phyloP scores from a whole-genome alignment of 2,797 vertebrate species.

The Pelodytes ibericus region DNA sequence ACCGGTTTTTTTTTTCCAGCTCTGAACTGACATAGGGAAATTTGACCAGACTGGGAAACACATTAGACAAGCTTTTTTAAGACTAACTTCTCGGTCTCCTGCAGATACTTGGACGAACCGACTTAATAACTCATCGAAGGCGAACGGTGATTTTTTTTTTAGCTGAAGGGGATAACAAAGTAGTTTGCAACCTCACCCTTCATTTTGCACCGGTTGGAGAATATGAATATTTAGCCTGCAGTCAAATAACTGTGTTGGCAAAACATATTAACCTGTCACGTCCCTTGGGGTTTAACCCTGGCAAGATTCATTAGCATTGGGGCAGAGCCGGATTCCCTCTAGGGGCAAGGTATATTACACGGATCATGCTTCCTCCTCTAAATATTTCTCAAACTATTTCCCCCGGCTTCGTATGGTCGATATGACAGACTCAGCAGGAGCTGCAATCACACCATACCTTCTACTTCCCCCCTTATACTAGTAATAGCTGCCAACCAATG shows the following conservation, averaged over 20 bases:
- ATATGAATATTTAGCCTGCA: slow-evolving; percentile 45
- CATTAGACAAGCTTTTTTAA: slow-evolving; percentile 3
- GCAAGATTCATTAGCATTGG: slow-evolving; percentile 48
- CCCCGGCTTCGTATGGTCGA: slow-evolving; percentile 16
- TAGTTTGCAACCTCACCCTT: neutral
- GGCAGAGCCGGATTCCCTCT: slow-evolving; percentile 18
- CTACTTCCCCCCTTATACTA: no score
- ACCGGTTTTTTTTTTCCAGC: neutral
- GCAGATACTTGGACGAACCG: neutral
- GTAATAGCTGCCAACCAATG: no score
- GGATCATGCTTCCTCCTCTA: slow-evolving; percentile 48
- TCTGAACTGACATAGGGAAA: neutral
- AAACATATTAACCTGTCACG: slow-evolving; percentile 48
- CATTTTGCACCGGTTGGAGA: neutral
- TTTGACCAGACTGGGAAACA: slow-evolving; percentile 7
- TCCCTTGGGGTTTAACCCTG: slow-evolving; percentile 46
- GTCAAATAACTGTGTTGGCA: slow-evolving; percentile 38
- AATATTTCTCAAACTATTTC: slow-evolving; percentile 53
- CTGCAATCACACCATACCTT: neutral
- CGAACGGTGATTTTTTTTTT: neutral
- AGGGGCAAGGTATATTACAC: slow-evolving; percentile 41
- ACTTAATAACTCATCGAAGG: slow-evolving; percentile 19
- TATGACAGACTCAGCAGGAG: slow-evolving; percentile 31
- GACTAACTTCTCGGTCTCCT: neutral
- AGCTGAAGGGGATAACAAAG: slow-evolving; percentile 17